Conservation (phyloP, 2,888 invertebrate genomes). For the Dynastes tityus region DNA sequence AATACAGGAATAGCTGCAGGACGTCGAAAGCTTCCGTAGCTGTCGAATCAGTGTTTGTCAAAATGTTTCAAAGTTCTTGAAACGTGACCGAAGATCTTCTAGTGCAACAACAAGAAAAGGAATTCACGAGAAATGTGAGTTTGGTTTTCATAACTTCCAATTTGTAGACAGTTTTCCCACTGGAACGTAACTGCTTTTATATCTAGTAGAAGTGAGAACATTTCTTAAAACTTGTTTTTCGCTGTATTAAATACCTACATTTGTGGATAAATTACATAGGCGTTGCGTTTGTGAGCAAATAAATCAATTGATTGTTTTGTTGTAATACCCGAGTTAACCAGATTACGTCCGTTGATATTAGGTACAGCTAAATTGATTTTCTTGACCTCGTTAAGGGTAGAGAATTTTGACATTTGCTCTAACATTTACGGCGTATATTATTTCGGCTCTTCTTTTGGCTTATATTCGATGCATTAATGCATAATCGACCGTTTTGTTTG, state of each 20-base stretch:
- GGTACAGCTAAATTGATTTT: conserved; percentile 42
- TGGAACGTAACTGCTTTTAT: background rate
- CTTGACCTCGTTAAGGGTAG: conserved; percentile 29
- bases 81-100: conserved; percentile 51
- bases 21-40: conserved; percentile 54
- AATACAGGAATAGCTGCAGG: conserved; percentile 46
- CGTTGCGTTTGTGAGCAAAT: background rate
- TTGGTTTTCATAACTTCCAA: background rate
- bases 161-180: background rate
- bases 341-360: background rate
- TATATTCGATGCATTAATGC: too few relatives aligned
- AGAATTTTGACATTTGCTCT: conserved; percentile 14
- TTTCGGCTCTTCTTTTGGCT: too few relatives aligned
- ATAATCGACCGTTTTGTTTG: too few relatives aligned
- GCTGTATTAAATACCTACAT: background rate
- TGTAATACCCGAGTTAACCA: background rate
- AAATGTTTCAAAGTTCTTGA: conserved; percentile 59
- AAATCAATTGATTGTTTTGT: conserved; percentile 1
- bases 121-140: conserved; percentile 35
- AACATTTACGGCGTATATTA: background rate
- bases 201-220: background rate
- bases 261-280: background rate
- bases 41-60: conserved; percentile 53
- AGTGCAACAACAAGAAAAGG: conserved; percentile 6
- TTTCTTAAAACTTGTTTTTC: background rate